Percentiles rank a stretch among this genome's conserved stretches.
These are phyloP conservation scores for Psephotus haematonotus DNA, from an alignment of 2,113 vertebrate species.

Conservation along the genomic window DNA sequence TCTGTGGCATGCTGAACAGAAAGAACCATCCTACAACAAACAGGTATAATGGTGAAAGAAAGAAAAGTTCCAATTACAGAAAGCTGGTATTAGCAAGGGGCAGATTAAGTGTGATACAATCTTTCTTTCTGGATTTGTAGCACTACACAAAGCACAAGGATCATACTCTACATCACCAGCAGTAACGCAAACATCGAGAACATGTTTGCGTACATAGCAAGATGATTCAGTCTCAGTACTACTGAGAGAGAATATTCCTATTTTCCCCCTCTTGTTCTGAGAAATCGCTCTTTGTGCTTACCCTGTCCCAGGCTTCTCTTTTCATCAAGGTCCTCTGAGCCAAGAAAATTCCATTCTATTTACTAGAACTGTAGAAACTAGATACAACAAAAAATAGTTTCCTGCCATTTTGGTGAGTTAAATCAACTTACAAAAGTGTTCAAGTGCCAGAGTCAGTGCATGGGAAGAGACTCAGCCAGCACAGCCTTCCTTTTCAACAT, in stretches of 20 bases:
- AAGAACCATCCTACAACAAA: not conserved
- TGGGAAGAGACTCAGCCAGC: not conserved
- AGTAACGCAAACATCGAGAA: not conserved
- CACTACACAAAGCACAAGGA: not conserved
- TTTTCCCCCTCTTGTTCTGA: not conserved
- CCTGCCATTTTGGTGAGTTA: not conserved
- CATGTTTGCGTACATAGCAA: not conserved
- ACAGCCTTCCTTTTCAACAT: not conserved
- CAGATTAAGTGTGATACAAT: not conserved
- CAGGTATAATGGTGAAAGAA: rapidly evolving
- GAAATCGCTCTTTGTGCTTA: not conserved
- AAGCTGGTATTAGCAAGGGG: not conserved
- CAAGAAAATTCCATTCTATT: not conserved
- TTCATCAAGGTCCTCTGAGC: not conserved
- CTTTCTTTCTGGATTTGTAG: not conserved
- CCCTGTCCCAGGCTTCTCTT: not conserved
- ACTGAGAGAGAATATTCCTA: not conserved
- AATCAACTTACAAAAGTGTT: not conserved
- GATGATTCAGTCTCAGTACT: not conserved
- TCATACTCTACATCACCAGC: not conserved
- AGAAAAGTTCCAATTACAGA: not conserved
- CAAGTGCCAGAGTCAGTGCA: not conserved
- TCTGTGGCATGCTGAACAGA: not conserved
- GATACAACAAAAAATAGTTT: not conserved
- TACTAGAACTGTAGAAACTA: not conserved